Evolutionary conservation across 2,113 vertebrate species (phyloP), one percentile per base, ranked within the genome.

Genomic region (Rhineura floridana): DNA sequence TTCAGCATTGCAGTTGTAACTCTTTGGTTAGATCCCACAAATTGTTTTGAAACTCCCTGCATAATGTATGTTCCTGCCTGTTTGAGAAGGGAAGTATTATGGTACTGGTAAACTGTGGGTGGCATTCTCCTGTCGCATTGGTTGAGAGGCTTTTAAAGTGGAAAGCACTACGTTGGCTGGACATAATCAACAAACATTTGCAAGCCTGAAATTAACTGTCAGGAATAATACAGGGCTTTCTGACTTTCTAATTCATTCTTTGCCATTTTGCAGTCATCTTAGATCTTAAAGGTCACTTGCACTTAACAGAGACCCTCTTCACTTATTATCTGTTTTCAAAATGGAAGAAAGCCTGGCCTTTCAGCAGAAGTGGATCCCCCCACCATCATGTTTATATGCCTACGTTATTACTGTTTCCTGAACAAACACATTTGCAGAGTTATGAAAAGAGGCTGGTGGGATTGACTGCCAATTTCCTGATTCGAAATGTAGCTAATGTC

Each of bases 231-330:
- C 1, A 36, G 15, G 82, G 75, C 9, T 93, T 84, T 81, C 48
- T 55, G 91, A 87, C 89, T 93, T 4, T 83, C 91, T 90, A 19
- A 76, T 90, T 89, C 63, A 85, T 85, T 89, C 69, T 44, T 79
- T 76, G 76, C 28, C 1, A 72, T 83, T 92, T 91, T 88, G 85
- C 77, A 92, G 77, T 75, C 36, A 44, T 25, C 70, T 25, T 80
- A 75, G 44, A 67, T 94, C 87, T 67, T 94, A 93, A 93, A 95
- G 88, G 86, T 93, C 84, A 92, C 1, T 7, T 92, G 3, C 39
- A 55, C 50, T 90, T 87, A 83, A 89, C 36, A 88, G 25, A 84
- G 62, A 0, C 36, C 28, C 52, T 90, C 86, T 90, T 83, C 93
- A 88, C 59, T 91, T 86, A 87, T 39, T 42, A 87, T 79, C 70